Conservation (phyloP, 2,888 invertebrate genomes). For the Hydropsyche betteni region DNA sequence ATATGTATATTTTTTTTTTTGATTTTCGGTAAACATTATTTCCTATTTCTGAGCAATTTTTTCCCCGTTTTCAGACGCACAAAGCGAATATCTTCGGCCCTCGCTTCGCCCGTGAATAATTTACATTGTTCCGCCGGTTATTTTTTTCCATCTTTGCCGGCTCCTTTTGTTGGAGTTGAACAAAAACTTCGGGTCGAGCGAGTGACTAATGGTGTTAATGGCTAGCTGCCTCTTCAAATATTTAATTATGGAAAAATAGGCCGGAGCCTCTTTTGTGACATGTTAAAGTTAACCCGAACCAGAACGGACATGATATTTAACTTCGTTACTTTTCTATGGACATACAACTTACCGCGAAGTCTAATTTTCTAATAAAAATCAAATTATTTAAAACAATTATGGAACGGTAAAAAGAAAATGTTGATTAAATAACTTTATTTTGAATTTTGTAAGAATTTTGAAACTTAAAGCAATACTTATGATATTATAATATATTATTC, state of each 20-base stretch:
- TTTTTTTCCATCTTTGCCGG: slow-evolving; percentile 4
- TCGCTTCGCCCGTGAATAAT: slow-evolving; percentile 21
- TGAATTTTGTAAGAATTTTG: too few relatives aligned
- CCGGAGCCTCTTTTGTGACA: background rate
- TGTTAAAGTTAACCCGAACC: too few relatives aligned
- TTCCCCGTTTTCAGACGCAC: background rate
- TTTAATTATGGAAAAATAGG: slow-evolving; percentile 11
- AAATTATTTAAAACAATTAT: too few relatives aligned
- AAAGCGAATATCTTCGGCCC: too few relatives aligned
- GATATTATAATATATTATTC: too few relatives aligned
- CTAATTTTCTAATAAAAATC: too few relatives aligned
- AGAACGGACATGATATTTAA: too few relatives aligned
- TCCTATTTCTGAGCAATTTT: background rate
- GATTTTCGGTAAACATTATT: background rate
- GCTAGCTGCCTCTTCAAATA: slow-evolving; percentile 26
- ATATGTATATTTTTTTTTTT: background rate
- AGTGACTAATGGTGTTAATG: slow-evolving; percentile 32
- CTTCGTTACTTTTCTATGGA: too few relatives aligned
- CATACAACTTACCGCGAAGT: too few relatives aligned
- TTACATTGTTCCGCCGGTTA: slow-evolving; percentile 19
- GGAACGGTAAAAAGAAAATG: too few relatives aligned
- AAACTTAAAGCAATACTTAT: too few relatives aligned
- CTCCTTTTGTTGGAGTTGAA: slow-evolving; percentile 16
- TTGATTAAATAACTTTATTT: too few relatives aligned
- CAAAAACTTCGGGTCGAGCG: slow-evolving; percentile 4